Evolutionary conservation across 2,113 vertebrate genomes (phyloP).

Genomic region (Chloropsis cyanopogon): DNA sequence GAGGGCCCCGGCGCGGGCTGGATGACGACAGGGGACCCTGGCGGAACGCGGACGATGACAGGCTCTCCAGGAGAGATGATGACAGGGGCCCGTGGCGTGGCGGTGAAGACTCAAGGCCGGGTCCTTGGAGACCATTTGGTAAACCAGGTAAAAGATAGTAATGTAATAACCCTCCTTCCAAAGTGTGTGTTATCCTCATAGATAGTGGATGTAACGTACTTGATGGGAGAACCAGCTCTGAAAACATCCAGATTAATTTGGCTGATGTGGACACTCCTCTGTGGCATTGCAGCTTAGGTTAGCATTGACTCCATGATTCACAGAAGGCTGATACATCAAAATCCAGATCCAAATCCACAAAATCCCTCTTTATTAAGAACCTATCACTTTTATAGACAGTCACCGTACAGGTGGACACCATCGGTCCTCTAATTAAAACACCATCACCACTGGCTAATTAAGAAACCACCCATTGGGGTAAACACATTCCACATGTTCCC

Average conservation of each 20-base stretch:
- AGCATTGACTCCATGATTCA: too few relatives aligned
- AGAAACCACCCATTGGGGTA: too few relatives aligned
- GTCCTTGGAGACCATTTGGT: slow-evolving; percentile 88
- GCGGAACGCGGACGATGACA: slow-evolving; percentile 81
- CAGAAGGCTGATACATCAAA: too few relatives aligned
- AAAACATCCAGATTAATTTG: neutral
- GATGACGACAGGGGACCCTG: slow-evolving; percentile 72
- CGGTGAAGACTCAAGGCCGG: slow-evolving; percentile 75
- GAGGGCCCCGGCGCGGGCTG: slow-evolving; percentile 31
- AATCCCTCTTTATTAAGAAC: neutral
- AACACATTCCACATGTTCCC: too few relatives aligned
- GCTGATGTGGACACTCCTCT: neutral
- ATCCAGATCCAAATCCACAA: too few relatives aligned
- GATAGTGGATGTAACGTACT: neutral
- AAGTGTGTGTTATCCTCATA: neutral
- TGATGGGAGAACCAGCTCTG: neutral
- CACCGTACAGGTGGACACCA: too few relatives aligned
- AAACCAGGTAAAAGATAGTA: slow-evolving; percentile 77
- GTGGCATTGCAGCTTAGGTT: too few relatives aligned
- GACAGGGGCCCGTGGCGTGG: slow-evolving; percentile 79
- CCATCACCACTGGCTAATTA: too few relatives aligned
- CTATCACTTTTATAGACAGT: too few relatives aligned
- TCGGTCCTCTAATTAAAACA: too few relatives aligned
- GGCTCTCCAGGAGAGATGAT: slow-evolving; percentile 77
- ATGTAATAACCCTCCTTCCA: neutral